phyloP scores from a whole-genome alignment of 2,113 vertebrate genomes.

The Copsychus sechellarum region DNA sequence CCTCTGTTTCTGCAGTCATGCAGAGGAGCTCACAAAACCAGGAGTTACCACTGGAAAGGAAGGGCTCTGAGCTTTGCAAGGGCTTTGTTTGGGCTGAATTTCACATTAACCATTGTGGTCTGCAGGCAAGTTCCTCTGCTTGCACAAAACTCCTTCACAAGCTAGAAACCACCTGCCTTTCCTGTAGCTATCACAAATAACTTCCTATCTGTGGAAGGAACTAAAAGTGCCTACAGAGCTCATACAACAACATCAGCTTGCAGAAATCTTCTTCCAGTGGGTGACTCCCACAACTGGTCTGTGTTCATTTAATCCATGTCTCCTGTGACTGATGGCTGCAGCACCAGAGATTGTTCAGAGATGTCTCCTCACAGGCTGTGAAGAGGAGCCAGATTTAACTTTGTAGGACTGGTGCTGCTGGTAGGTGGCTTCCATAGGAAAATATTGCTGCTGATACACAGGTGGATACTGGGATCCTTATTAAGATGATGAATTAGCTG shows the following conservation, averaged over 20 bases:
- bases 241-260: not conserved
- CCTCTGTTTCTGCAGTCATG: not conserved
- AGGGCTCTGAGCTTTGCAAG: not conserved
- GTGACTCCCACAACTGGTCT: not conserved
- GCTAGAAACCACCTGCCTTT: not conserved
- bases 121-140: not conserved
- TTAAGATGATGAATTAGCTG: not conserved
- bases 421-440: not conserved
- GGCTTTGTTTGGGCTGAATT: not conserved
- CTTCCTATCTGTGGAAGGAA: not conserved
- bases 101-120: not conserved
- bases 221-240: not conserved
- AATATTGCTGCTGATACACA: not conserved
- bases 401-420: not conserved
- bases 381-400: not conserved
- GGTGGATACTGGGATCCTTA: not conserved
- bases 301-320: not conserved
- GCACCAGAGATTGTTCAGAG: not conserved
- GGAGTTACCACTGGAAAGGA: not conserved
- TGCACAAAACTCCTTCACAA: not conserved
- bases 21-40: not conserved
- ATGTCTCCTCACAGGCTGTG: not conserved
- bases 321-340: not conserved
- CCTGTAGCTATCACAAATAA: not conserved
- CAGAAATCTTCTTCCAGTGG: not conserved